Evolutionary conservation across 1,140 invertebrate genomes (phyloP).

Genomic region (Drosophila dunni): DNA sequence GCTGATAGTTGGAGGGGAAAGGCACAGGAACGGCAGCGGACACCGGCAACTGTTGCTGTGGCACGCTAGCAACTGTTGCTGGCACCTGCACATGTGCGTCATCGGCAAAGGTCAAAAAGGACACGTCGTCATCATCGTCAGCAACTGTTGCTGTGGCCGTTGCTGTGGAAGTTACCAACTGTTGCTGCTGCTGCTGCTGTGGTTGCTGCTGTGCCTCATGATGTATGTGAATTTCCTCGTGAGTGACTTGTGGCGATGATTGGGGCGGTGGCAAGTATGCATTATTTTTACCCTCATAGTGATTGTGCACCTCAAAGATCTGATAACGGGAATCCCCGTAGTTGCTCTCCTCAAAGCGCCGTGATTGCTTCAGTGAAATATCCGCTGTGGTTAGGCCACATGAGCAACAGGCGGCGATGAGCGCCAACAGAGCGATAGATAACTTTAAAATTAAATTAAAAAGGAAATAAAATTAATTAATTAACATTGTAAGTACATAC

Average conservation of each 20-base stretch:
- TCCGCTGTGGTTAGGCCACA: conserved; percentile 62
- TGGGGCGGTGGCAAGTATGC: conserved; percentile 54
- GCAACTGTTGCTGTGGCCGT: conserved; percentile 27
- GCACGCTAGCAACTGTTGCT: conserved; percentile 28
- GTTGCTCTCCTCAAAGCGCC: conserved; percentile 66
- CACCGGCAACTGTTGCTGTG: conserved; percentile 11
- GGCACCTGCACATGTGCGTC: conserved; percentile 5
- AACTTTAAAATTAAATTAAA: conserved; percentile 45
- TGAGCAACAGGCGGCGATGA: conserved; percentile 55
- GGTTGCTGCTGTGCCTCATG: conserved; percentile 22
- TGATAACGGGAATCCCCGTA: conserved; percentile 73
- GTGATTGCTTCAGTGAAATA: conserved; percentile 63
- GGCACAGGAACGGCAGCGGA: conserved; percentile 51
- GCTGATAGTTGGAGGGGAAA: conserved; percentile 74
- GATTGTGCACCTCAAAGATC: conserved; percentile 79
- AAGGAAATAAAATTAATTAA: neutral
- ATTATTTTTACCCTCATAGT: conserved; percentile 54
- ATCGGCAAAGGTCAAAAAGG: conserved; percentile 64
- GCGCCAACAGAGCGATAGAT: conserved; percentile 55
- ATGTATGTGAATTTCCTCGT: conserved; percentile 58
- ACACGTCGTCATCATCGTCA: conserved; percentile 49
- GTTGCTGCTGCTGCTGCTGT: conserved; percentile 29
- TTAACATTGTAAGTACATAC: neutral
- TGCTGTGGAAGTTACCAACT: neutral
- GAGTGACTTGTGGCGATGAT: conserved; percentile 8